Conservation (phyloP, 2,113 vertebrate genomes). For the Paedocypris sp. region DNA sequence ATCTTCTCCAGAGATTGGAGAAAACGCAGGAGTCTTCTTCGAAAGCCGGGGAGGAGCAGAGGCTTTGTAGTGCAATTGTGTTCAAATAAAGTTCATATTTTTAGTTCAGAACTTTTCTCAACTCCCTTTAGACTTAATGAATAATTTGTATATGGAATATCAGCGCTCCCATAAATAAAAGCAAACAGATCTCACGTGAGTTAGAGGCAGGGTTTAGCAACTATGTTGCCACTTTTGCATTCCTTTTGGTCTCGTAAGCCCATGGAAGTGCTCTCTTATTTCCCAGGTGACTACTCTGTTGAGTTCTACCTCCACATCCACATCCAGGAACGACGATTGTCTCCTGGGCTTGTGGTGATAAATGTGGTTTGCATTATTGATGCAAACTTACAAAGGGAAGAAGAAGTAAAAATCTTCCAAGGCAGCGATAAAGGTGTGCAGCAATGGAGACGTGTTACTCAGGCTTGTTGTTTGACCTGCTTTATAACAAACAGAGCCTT, state of each 20-base stretch:
- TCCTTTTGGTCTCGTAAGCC: slow-evolving; percentile 28
- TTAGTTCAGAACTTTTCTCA: background rate
- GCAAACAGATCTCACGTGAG: background rate
- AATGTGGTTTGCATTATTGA: slow-evolving; percentile 25
- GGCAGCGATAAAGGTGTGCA: background rate
- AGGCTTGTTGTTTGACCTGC: background rate
- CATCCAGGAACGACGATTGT: background rate
- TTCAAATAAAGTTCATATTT: slow-evolving; percentile 9
- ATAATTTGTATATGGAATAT: background rate
- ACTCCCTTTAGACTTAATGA: slow-evolving; percentile 9
- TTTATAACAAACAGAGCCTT: slow-evolving; percentile 7
- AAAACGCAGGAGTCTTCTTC: background rate
- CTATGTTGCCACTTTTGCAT: slow-evolving; percentile 15
- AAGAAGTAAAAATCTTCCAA: background rate
- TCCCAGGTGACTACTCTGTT: slow-evolving; percentile 23
- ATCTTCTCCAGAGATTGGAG: slow-evolving; percentile 8
- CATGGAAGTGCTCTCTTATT: slow-evolving; percentile 26
- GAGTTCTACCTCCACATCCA: slow-evolving; percentile 3
- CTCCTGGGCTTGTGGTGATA: slow-evolving; percentile 18
- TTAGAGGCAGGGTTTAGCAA: background rate
- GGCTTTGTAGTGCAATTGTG: background rate
- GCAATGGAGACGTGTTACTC: background rate
- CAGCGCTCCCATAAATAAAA: background rate
- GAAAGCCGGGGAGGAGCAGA: background rate
- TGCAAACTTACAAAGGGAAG: slow-evolving; percentile 20